phyloP scores from a whole-genome alignment of 1,140 invertebrate species.

The Lanistes nyassanus region DNA sequence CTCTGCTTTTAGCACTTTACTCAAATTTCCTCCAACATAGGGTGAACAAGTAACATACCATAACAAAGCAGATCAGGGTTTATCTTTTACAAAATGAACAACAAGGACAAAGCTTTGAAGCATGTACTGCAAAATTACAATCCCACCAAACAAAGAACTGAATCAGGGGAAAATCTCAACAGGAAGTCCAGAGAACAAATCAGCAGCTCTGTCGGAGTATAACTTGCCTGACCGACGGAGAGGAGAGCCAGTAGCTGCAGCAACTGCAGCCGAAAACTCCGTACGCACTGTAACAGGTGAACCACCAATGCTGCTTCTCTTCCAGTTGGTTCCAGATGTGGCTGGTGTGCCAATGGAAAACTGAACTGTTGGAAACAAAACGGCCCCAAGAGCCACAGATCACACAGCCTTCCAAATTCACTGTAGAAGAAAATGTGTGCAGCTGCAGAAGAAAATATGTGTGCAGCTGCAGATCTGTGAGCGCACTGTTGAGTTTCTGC shows the following conservation, averaged over 20 bases:
- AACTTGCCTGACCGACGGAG: constrained; percentile 76
- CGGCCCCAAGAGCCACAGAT: too few species aligned
- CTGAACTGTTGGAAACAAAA: constrained; percentile 72
- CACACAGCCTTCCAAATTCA: too few species aligned
- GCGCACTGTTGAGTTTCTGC: too few species aligned
- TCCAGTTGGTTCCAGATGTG: constrained; percentile 64
- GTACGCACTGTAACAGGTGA: constrained; percentile 74
- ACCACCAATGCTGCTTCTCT: constrained; percentile 73
- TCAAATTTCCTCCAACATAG: not conserved
- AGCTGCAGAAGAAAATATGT: too few species aligned
- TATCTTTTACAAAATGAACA: too few species aligned
- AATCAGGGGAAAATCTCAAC: not conserved
- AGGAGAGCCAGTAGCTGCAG: constrained; percentile 70
- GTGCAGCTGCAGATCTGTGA: too few species aligned
- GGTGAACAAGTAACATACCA: too few species aligned
- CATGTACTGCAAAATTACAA: not conserved
- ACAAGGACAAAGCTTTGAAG: too few species aligned
- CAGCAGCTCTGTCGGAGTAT: constrained; percentile 29
- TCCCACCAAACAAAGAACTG: constrained; percentile 9
- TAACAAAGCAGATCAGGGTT: too few species aligned
- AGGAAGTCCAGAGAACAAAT: not conserved
- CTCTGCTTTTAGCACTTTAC: too few species aligned
- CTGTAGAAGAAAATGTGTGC: too few species aligned
- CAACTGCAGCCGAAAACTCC: not conserved
- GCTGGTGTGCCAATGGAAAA: constrained; percentile 92